These are phyloP conservation scores for Druceiella hillmani DNA, from an alignment of 2,888 invertebrate genomes.

Conservation along the genomic window DNA sequence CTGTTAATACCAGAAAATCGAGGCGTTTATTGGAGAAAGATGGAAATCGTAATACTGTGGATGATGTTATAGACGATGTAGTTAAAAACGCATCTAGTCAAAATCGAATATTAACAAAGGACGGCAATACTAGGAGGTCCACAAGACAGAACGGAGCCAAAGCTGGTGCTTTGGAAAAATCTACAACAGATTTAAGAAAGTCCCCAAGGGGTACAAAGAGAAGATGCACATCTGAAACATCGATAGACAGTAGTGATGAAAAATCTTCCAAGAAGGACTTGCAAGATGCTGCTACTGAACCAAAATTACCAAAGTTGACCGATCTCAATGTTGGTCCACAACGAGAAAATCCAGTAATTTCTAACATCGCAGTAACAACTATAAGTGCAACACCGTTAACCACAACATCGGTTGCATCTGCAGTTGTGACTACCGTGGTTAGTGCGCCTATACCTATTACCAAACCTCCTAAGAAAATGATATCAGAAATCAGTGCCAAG, in stretches of 20 bases:
- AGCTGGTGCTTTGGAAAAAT: slow-evolving; percentile 31
- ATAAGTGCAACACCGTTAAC: slow-evolving; percentile 29
- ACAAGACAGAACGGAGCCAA: slow-evolving; percentile 49
- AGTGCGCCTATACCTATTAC: slow-evolving; percentile 34
- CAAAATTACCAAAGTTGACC: slow-evolving; percentile 32
- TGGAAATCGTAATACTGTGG: slow-evolving; percentile 68
- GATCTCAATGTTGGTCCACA: slow-evolving; percentile 27
- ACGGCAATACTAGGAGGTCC: slow-evolving; percentile 47
- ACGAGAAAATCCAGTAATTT: slow-evolving; percentile 15
- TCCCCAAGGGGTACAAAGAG: slow-evolving; percentile 60
- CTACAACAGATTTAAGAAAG: slow-evolving; percentile 46
- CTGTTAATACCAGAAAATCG: slow-evolving; percentile 72
- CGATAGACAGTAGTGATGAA: slow-evolving; percentile 59
- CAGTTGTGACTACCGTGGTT: slow-evolving; percentile 15
- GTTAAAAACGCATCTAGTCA: slow-evolving; percentile 58
- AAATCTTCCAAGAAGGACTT: slow-evolving; percentile 37
- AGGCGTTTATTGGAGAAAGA: slow-evolving; percentile 74
- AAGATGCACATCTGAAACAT: slow-evolving; percentile 60
- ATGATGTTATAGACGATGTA: slow-evolving; percentile 88
- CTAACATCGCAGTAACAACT: slow-evolving; percentile 1
- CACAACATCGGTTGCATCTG: slow-evolving; percentile 18
- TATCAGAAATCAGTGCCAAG: slow-evolving; percentile 43
- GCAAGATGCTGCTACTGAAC: slow-evolving; percentile 31
- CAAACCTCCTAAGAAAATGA: slow-evolving; percentile 44
- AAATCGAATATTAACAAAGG: slow-evolving; percentile 29